Base-by-base conservation (phyloP, 2,113 vertebrate genomes). In the Eulemur macaco region DNA sequence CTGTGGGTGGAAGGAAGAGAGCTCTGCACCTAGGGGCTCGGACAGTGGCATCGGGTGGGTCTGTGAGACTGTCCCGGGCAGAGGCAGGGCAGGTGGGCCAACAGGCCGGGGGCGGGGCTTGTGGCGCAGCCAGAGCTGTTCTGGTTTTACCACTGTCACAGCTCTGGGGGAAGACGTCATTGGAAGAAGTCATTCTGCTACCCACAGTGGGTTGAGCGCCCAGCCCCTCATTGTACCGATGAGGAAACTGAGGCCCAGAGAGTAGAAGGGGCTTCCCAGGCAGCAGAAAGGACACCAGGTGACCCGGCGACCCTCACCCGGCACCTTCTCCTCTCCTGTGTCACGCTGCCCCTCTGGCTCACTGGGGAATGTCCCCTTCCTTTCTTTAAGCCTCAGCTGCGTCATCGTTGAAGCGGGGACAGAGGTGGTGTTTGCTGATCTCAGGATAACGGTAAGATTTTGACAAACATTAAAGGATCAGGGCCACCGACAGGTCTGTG, bases 101-200 rank as follows among this genome's bases (percentile, higher is more conserved):
- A 17, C 18, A 20, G 68, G 39, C 60, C 14, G 5, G 13, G 3
- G 34, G 42, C 13, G 42, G 21, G 18, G 13, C 0, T 4, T 15
- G 39, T 0, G 39, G 68, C 3, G 0, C 3, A 4, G 45, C 58
- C 37, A 14, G 42, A 9, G 34, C 37, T 2, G 12, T 3, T 52
- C 85, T 4, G 29, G 34, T 69, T 76, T 47, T 10, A 15, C 27
- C n/a, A 29, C 31, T 7, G 50, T 8, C 15, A 34, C 3, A 31
- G 60, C 71, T 93, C 64, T 25, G 5, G 60, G 45, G n/a, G 73
- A 37, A 56, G 50, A 20, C 10, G 54, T 31, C 68, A 5, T 37
- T 10, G 20, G 82, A 74, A 83, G 86, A 88, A 25, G 23, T 5
- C 14, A 25, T 47, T 77, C 74, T 71, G 37, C 18, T 8, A 23